A percentile compares a stretch with the other conserved stretches of the same genome.
Evolutionary conservation across 37 sponge, comb jelly and placozoan genomes (phyloP).

Genomic region (Tethya wilhelma): DNA sequence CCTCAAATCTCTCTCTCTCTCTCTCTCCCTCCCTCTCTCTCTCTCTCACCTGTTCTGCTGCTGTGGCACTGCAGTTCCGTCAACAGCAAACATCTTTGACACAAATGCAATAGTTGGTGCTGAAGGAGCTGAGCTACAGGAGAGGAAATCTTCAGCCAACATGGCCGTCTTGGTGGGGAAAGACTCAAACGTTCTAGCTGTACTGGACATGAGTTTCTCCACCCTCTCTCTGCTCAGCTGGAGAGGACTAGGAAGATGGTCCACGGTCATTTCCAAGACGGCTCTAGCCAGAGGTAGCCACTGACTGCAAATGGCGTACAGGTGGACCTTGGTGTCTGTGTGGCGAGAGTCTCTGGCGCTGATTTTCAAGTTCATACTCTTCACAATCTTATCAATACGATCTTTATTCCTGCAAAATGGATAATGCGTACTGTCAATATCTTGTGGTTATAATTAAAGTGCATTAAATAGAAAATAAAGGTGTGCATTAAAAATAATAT

Average conservation of each 20-base stretch:
- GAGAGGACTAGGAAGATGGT: constrained; percentile 83
- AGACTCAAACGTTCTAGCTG: constrained; percentile 64
- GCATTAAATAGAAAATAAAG: background rate
- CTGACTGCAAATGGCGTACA: constrained; percentile 88
- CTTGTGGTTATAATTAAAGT: background rate
- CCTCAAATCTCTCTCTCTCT: too few species aligned
- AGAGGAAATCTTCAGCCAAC: constrained; percentile 61
- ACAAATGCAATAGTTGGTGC: constrained; percentile 84
- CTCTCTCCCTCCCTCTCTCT: too few species aligned
- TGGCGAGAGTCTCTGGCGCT: constrained; percentile 78
- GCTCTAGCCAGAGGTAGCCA: constrained; percentile 94
- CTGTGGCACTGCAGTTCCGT: constrained; percentile 53
- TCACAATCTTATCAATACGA: constrained; percentile 88
- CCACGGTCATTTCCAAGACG: constrained; percentile 82
- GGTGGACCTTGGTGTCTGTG: constrained; percentile 69
- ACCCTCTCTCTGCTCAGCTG: constrained; percentile 72
- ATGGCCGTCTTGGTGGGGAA: constrained; percentile 64
- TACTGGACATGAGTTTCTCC: constrained; percentile 83
- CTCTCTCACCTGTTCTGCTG: constrained; percentile 67
- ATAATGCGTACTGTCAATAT: background rate
- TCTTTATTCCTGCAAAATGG: constrained; percentile 70
- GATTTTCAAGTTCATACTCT: constrained; percentile 78
- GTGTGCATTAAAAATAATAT: background rate
- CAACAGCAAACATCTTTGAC: constrained; percentile 89
- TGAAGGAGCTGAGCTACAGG: constrained; percentile 52